A percentile compares a stretch with the other conserved stretches of the same genome.
These are phyloP conservation scores for Meleagris gallopavo DNA, from an alignment of 2,113 vertebrate genomes.

Conservation along the genomic window DNA sequence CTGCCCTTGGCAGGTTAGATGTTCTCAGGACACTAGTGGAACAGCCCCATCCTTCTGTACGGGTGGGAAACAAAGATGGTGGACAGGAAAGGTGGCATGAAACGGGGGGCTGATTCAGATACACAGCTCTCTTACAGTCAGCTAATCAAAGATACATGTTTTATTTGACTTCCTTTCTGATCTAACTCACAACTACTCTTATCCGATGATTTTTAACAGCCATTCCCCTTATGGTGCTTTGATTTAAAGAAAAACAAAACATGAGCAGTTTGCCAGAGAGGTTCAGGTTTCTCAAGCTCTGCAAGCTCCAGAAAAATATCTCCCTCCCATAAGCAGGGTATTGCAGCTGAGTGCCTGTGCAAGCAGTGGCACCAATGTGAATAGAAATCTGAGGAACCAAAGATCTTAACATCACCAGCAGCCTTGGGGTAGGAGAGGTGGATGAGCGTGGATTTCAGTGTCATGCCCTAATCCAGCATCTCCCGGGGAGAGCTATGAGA, in stretches of 20 bases:
- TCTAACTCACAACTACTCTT: not conserved
- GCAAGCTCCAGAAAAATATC: not conserved
- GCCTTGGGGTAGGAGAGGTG: not conserved
- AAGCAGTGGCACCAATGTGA: not conserved
- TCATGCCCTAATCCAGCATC: not conserved
- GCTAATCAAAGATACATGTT: not conserved
- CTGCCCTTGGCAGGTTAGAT: not conserved
- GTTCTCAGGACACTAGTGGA: not conserved
- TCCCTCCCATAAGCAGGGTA: not conserved
- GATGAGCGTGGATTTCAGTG: not conserved
- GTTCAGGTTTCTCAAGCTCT: not conserved
- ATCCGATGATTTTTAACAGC: not conserved
- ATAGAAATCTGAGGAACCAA: not conserved
- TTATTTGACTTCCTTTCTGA: slow-evolving; percentile 17
- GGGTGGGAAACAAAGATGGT: not conserved
- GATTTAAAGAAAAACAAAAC: slow-evolving; percentile 16
- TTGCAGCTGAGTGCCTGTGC: not conserved
- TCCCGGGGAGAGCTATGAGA: not conserved
- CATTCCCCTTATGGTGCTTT: not conserved
- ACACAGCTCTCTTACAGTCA: not conserved
- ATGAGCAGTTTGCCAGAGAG: not conserved
- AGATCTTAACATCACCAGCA: not conserved
- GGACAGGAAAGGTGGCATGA: not conserved
- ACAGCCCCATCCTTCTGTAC: not conserved
- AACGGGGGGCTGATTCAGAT: not conserved